A percentile compares a stretch with the other conserved stretches of the same genome.
phyloP scores from a whole-genome alignment of 2,888 invertebrate genomes.

The Hypsopygia costalis region DNA sequence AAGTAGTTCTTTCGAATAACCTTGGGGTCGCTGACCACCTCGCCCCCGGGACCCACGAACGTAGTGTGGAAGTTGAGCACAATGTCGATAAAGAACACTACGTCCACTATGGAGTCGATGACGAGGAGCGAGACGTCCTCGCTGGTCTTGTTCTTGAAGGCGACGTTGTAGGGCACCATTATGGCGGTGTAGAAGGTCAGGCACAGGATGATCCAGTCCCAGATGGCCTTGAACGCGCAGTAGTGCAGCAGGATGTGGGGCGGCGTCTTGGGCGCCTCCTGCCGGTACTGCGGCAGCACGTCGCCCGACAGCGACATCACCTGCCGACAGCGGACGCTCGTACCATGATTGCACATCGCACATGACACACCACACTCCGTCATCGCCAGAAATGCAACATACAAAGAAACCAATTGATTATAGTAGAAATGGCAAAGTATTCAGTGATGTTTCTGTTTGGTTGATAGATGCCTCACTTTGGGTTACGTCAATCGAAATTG shows the following conservation, averaged over 20 bases:
- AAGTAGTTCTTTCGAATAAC: constrained; percentile 99
- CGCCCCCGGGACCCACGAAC: constrained; percentile 97
- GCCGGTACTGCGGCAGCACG: constrained; percentile 98
- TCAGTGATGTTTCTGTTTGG: too few species aligned
- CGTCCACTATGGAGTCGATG: constrained; percentile 99
- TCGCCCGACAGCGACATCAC: constrained; percentile 98
- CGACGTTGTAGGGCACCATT: constrained; percentile 99
- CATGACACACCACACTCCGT: too few species aligned
- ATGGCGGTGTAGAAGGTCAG: constrained; percentile 99
- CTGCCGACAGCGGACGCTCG: constrained; percentile 36
- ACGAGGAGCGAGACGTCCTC: constrained; percentile 97
- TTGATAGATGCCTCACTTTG: too few species aligned
- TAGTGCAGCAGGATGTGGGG: constrained; percentile 99
- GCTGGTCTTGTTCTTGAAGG: constrained; percentile 99
- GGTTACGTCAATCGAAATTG: too few species aligned
- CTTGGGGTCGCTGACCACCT: constrained; percentile 99
- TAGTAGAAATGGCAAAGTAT: too few species aligned
- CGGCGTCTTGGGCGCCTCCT: constrained; percentile 99
- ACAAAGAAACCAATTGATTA: too few species aligned
- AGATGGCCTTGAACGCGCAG: constrained; percentile 99
- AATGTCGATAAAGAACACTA: constrained; percentile 99
- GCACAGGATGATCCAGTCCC: constrained; percentile 99
- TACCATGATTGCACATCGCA: too few species aligned
- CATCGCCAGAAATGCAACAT: too few species aligned
- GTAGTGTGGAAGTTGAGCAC: constrained; percentile 99